phyloP scores from a whole-genome alignment of 1,140 invertebrate species.

The Brachionus rubens region DNA sequence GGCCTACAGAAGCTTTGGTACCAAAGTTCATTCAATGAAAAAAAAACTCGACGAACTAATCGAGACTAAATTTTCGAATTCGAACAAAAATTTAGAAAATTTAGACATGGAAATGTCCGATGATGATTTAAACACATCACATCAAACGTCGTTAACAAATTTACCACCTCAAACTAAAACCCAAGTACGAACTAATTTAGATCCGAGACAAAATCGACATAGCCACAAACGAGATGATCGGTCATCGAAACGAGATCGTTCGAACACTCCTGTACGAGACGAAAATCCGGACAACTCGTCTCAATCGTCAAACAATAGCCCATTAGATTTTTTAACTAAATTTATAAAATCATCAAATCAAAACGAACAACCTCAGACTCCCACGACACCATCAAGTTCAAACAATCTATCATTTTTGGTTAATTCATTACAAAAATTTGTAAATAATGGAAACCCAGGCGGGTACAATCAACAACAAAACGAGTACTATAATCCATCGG shows the following conservation, averaged over 20 bases:
- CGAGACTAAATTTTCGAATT: conserved; percentile 11
- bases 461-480: not conserved
- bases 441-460: conserved; percentile 28
- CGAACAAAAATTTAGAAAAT: conserved; percentile 31
- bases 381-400: not conserved
- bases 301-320: conserved; percentile 8
- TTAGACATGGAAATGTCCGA: conserved; percentile 46
- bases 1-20: conserved; percentile 36
- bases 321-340: conserved; percentile 40
- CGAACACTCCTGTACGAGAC: conserved; percentile 4
- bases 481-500: conserved; percentile 1
- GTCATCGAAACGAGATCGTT: not conserved
- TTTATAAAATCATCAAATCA: conserved; percentile 41
- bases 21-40: conserved; percentile 35
- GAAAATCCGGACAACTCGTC: conserved; percentile 20
- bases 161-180: not conserved
- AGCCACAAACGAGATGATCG: not conserved
- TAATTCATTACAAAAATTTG: conserved; percentile 42
- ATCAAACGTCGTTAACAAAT: not conserved
- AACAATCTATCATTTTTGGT: conserved; percentile 34
- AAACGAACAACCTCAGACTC: not conserved
- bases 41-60: conserved; percentile 25
- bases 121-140: conserved; percentile 13
- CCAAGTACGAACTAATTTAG: not conserved
- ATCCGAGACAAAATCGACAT: not conserved